Conservation (phyloP, 2,797 vertebrate species). For the Falco biarmicus region DNA sequence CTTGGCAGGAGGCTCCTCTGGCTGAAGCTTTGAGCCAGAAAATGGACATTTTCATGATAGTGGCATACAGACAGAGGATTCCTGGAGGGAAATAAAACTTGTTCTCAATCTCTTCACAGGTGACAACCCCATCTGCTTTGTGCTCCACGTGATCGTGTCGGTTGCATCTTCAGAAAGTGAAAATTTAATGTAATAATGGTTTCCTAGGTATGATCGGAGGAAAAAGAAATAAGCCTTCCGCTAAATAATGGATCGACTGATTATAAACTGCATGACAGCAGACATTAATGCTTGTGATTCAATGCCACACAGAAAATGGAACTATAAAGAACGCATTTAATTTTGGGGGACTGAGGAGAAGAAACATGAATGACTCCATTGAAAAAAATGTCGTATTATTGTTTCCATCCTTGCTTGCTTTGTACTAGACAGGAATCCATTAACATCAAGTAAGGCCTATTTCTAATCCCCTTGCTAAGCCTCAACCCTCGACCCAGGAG, state of each 20-base stretch:
- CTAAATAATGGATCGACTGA: neutral
- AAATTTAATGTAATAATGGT: neutral
- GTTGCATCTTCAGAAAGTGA: neutral
- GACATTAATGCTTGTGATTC: neutral
- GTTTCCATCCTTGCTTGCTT: constrained; percentile 1
- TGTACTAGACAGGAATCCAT: constrained; percentile 22
- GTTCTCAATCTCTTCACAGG: constrained; percentile 20
- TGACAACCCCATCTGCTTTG: constrained; percentile 41
- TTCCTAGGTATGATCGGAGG: neutral
- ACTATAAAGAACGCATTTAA: neutral
- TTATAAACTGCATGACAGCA: neutral
- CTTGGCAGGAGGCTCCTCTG: constrained; percentile 49
- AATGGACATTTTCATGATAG: constrained; percentile 17
- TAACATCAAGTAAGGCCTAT: constrained; percentile 20
- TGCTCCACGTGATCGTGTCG: neutral
- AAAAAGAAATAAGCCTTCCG: neutral
- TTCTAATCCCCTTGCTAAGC: neutral
- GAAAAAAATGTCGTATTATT: neutral
- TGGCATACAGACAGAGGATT: neutral
- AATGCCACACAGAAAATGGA: neutral
- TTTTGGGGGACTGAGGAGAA: neutral
- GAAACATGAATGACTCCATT: neutral
- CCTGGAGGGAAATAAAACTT: constrained; percentile 53
- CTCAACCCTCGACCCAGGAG: neutral
- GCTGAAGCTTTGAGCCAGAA: constrained; percentile 10